Conservation (phyloP, 1,140 invertebrate species). For the Cataglyphis hispanica region DNA sequence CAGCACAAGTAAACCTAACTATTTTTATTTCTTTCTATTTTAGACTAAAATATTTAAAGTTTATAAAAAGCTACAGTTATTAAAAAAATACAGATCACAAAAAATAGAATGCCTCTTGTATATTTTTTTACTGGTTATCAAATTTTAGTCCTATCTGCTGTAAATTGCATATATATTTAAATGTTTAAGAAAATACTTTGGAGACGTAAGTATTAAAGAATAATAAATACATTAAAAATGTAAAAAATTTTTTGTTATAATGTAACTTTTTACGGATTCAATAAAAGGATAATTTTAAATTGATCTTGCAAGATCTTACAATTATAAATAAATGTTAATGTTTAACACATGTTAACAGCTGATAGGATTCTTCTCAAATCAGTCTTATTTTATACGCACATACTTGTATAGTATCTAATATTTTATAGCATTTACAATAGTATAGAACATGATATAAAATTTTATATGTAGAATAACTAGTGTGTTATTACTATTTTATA, state of each 20-base stretch:
- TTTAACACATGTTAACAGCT: slow-evolving; percentile 65
- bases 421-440: slow-evolving; percentile 76
- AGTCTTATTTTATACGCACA: slow-evolving; percentile 79
- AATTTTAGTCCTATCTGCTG: slow-evolving; percentile 73
- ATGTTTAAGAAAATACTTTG: slow-evolving; percentile 4
- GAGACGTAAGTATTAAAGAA: neutral
- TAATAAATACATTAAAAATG: slow-evolving; percentile 9
- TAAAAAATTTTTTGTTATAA: neutral
- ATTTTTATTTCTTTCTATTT: slow-evolving; percentile 61
- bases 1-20: slow-evolving; percentile 52
- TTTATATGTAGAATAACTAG: slow-evolving; percentile 71
- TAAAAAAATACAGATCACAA: slow-evolving; percentile 85
- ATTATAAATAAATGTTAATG: slow-evolving; percentile 1
- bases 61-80: slow-evolving; percentile 82
- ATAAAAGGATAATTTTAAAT: neutral
- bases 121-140: slow-evolving; percentile 72
- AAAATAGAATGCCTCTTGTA: slow-evolving; percentile 83
- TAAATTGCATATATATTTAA: slow-evolving; percentile 53
- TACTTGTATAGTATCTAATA: slow-evolving; percentile 75
- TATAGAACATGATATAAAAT: slow-evolving; percentile 72
- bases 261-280: neutral
- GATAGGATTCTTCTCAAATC: slow-evolving; percentile 76
- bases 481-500: slow-evolving; percentile 64
- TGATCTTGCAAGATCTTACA: neutral
- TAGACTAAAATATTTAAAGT: slow-evolving; percentile 73